Conservation (phyloP, 2,888 invertebrate species). For the Athalia circularis region DNA sequence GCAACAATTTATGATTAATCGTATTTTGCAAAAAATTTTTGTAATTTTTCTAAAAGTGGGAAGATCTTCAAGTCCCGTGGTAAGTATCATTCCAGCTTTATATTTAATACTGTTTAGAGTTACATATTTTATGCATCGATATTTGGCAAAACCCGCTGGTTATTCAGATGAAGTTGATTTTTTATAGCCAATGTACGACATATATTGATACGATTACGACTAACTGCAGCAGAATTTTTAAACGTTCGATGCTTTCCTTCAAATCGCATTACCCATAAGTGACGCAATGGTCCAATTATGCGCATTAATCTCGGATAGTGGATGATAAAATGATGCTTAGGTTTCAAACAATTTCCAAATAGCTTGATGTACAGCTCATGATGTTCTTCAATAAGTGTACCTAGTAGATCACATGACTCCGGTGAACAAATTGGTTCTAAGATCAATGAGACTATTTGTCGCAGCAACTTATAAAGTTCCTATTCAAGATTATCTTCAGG, state of each 20-base stretch:
- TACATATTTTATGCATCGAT: not conserved
- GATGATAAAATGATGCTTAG: constrained; percentile 51
- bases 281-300: no score
- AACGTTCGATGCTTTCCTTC: no score
- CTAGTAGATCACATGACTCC: constrained; percentile 24
- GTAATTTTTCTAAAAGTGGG: constrained; percentile 33
- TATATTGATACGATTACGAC: constrained; percentile 49
- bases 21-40: not conserved
- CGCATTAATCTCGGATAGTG: no score
- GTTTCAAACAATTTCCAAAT: constrained; percentile 49
- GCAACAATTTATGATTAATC: not conserved
- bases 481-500: no score
- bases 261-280: no score
- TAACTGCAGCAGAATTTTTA: no score
- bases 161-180: constrained; percentile 45
- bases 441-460: constrained; percentile 48
- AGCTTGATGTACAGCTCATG: constrained; percentile 48
- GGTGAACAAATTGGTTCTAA: constrained; percentile 28
- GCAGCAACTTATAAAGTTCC: constrained; percentile 47
- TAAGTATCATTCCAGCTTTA: not conserved
- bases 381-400: constrained; percentile 47
- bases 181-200: constrained; percentile 48
- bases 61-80: constrained; percentile 1
- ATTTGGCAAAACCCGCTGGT: constrained; percentile 4
- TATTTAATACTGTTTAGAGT: constrained; percentile 25